Conservation (phyloP, 2,797 vertebrate genomes). For the Heterohyrax brucei region DNA sequence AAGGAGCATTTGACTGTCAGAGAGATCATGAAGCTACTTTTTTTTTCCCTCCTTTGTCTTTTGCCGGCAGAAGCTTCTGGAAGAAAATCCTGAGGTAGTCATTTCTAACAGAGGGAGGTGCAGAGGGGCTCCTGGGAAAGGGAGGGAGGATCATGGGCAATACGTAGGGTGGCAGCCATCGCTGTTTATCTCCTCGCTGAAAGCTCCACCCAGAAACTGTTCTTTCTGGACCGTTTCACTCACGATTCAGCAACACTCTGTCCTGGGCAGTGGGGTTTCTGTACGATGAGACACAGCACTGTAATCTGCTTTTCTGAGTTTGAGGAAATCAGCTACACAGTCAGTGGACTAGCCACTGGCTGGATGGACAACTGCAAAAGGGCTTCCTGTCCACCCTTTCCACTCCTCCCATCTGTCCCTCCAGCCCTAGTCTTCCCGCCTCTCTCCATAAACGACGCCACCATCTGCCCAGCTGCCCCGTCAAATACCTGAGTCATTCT, state of each 20-base stretch:
- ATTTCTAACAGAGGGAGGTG: not conserved
- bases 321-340: not conserved
- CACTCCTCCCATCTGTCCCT: not conserved
- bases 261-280: not conserved
- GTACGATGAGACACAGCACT: not conserved
- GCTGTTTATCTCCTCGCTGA: conserved; percentile 11
- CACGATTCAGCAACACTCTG: not conserved
- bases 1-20: not conserved
- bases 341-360: not conserved
- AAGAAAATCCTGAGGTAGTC: conserved; percentile 14
- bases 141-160: not conserved
- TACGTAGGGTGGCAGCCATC: accelerated
- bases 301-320: too few species aligned
- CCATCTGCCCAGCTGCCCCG: not conserved
- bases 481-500: not conserved
- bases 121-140: not conserved
- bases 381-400: not conserved
- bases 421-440: not conserved
- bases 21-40: not conserved
- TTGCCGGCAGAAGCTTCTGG: conserved; percentile 59
- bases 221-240: not conserved
- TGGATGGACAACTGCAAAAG: not conserved
- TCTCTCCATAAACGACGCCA: not conserved
- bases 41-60: not conserved
- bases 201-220: not conserved